phyloP scores from a whole-genome alignment of 2,888 invertebrate species.

The Creontiades dilutus region DNA sequence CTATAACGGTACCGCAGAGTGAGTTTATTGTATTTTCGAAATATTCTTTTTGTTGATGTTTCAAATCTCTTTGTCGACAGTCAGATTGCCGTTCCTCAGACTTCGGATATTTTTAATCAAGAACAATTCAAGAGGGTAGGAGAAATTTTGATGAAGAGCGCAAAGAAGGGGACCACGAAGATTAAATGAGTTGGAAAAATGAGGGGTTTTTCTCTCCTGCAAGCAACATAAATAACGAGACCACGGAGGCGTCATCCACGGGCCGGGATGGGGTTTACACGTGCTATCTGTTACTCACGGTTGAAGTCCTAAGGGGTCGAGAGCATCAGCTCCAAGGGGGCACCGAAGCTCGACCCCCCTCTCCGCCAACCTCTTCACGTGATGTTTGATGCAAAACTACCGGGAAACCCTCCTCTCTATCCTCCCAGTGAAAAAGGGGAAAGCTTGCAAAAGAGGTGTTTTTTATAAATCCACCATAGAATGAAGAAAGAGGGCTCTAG shows the following conservation, averaged over 20 bases:
- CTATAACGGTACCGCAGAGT: no score
- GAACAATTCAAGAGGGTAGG: not conserved
- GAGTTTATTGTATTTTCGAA: no score
- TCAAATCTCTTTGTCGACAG: no score
- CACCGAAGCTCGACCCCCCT: not conserved
- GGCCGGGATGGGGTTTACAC: constrained; percentile 11
- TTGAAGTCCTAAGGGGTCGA: constrained; percentile 43
- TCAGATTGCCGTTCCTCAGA: no score
- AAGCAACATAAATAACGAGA: constrained; percentile 39
- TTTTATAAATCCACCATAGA: not conserved
- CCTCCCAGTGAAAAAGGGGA: not conserved
- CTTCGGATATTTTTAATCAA: constrained; percentile 27
- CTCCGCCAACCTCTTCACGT: not conserved
- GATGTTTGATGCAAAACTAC: constrained; percentile 25
- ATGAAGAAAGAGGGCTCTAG: not conserved
- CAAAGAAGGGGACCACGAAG: not conserved
- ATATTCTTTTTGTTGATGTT: no score
- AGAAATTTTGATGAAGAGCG: constrained; percentile 50
- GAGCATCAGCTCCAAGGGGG: constrained; percentile 19
- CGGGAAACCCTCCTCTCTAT: not conserved
- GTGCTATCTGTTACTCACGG: constrained; percentile 54
- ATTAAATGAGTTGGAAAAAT: constrained; percentile 51
- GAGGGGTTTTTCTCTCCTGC: constrained; percentile 9
- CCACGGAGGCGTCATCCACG: constrained; percentile 7
- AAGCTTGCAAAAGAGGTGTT: not conserved